phyloP scores from a whole-genome alignment of 2,888 invertebrate genomes.

The Leucozona laternaria region DNA sequence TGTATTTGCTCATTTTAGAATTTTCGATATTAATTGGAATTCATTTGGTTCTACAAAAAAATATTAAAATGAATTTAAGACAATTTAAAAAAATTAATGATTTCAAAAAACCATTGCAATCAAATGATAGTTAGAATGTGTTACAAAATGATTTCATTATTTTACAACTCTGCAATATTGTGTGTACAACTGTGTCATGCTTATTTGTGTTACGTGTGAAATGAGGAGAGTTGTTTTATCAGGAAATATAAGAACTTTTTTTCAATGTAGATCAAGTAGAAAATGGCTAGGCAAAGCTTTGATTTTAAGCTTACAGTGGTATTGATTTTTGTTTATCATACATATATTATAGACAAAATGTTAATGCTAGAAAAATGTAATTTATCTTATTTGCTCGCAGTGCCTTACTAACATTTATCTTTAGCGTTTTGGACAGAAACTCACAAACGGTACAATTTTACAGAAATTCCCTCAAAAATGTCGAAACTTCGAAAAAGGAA shows the following conservation, averaged over 20 bases:
- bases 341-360: background rate
- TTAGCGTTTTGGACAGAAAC: no score
- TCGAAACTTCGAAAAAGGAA: no score
- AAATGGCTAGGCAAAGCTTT: constrained; percentile 9
- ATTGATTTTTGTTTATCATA: background rate
- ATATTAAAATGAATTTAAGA: background rate
- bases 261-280: background rate
- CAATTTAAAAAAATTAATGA: background rate
- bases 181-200: constrained; percentile 25
- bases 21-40: no score
- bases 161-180: constrained; percentile 4
- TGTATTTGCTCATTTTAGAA: background rate
- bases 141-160: background rate
- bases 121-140: background rate
- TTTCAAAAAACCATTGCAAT: background rate
- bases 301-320: background rate
- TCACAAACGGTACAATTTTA: no score
- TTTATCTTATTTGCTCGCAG: background rate
- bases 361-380: background rate
- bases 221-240: background rate
- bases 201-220: constrained; percentile 17
- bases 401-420: background rate
- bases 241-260: background rate
- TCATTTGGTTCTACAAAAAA: no score
- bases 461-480: no score